phyloP scores from a whole-genome alignment of 2,888 invertebrate genomes.

The Cryptus armator region DNA sequence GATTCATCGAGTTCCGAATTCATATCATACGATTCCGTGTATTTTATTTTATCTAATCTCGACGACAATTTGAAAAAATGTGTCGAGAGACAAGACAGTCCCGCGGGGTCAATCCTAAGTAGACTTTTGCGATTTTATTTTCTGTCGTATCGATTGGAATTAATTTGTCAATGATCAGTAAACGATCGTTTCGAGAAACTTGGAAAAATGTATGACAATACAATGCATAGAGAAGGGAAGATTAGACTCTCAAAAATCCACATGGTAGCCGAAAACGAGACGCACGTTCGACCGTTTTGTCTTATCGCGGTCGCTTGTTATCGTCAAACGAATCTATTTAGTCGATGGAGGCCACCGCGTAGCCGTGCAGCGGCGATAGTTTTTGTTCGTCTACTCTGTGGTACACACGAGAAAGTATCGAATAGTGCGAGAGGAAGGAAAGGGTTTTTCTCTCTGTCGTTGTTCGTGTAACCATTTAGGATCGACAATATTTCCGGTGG shows the following conservation, averaged over 20 bases:
- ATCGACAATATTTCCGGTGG: conserved; percentile 76
- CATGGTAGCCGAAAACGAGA: conserved; percentile 9
- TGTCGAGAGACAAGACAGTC: conserved; percentile 9
- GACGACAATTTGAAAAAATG: conserved; percentile 14
- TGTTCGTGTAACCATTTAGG: conserved; percentile 73
- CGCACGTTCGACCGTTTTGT: conserved; percentile 50
- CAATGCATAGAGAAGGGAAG: conserved; percentile 12
- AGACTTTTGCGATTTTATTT: conserved; percentile 15
- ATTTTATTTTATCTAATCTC: conserved; percentile 26
- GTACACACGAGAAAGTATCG: conserved; percentile 26
- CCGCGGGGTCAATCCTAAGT: conserved; percentile 42
- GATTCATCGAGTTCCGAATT: conserved; percentile 29
- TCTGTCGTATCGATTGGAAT: not conserved
- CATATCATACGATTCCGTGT: not conserved
- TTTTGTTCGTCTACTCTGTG: conserved; percentile 69
- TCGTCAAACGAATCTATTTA: conserved; percentile 58
- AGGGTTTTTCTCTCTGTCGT: conserved; percentile 26
- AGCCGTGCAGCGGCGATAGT: conserved; percentile 63
- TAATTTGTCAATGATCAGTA: conserved; percentile 23
- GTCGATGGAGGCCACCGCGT: conserved; percentile 45
- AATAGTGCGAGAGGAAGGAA: conserved; percentile 29
- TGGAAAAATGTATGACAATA: not conserved
- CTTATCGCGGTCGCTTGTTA: conserved; percentile 59
- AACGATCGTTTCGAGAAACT: conserved; percentile 10
- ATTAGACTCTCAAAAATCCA: conserved; percentile 3